phyloP scores from a whole-genome alignment of 2,113 vertebrate genomes.

The Dasyornis broadbenti region DNA sequence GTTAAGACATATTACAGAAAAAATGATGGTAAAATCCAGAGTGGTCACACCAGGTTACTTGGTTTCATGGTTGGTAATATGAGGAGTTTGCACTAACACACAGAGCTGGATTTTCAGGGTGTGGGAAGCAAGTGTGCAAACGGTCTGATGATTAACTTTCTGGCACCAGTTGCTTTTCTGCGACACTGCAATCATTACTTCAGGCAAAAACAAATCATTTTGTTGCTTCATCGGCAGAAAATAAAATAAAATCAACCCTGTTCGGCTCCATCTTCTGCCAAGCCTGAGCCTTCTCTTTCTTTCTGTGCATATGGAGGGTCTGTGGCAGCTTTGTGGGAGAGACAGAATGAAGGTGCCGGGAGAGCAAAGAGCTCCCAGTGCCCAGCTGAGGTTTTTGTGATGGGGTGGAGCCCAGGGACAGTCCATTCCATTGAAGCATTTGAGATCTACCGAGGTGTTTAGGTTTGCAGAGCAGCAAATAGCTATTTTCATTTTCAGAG shows the following conservation, averaged over 20 bases:
- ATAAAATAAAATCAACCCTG: neutral
- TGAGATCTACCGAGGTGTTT: neutral
- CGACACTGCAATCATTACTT: neutral
- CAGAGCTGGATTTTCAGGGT: neutral
- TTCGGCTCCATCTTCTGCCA: constrained; percentile 5
- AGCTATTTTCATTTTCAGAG: neutral
- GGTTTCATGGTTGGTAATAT: neutral
- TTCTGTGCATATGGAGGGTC: neutral
- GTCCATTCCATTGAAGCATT: neutral
- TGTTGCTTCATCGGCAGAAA: constrained; percentile 42
- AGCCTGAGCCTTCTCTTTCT: neutral
- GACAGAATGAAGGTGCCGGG: neutral
- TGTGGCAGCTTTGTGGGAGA: neutral
- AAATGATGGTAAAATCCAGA: neutral
- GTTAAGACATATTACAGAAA: neutral
- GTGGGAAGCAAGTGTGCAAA: constrained; percentile 36
- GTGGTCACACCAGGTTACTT: neutral
- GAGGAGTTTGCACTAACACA: neutral
- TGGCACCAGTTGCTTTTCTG: constrained; percentile 18
- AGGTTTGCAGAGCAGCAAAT: neutral
- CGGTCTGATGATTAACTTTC: constrained; percentile 19
- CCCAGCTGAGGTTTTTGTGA: neutral
- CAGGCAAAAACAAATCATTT: constrained; percentile 32
- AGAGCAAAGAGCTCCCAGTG: neutral
- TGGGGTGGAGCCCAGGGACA: neutral